A percentile compares a stretch with the other conserved stretches of the same genome.
Conservation (phyloP, 2,797 vertebrate species). For the Chiroxiphia lanceolata region DNA sequence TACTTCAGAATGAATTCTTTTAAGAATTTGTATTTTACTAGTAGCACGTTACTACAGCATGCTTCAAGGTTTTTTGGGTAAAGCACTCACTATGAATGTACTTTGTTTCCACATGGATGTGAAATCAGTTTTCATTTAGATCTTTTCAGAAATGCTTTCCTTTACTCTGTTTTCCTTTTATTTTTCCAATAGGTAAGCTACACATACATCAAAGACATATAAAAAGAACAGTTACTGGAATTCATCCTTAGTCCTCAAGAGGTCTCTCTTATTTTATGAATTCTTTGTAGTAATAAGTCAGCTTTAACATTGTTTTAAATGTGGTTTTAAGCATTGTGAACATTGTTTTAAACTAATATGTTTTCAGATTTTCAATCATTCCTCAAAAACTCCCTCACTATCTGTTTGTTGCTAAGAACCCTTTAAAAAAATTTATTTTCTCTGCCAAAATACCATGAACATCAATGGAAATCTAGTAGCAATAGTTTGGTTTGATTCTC, state of each 20-base stretch:
- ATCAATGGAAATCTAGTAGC: neutral
- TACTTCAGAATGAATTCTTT: slow-evolving; percentile 1
- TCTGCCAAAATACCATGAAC: neutral
- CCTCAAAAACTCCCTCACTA: neutral
- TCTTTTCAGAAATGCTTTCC: neutral
- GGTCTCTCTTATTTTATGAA: slow-evolving; percentile 49
- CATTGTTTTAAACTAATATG: neutral
- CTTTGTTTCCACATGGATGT: neutral
- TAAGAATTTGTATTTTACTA: neutral
- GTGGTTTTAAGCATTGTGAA: neutral
- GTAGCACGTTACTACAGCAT: neutral
- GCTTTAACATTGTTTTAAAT: neutral
- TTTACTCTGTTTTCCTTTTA: neutral
- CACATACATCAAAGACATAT: neutral
- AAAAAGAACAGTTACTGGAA: neutral
- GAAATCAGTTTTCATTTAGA: neutral
- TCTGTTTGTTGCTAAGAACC: neutral
- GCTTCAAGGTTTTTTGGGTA: neutral
- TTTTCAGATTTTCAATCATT: neutral
- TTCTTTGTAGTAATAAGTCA: neutral
- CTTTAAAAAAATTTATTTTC: neutral
- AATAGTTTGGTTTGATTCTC: neutral
- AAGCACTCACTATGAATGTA: neutral
- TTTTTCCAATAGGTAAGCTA: neutral
- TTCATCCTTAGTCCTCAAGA: slow-evolving; percentile 56